Conservation (phyloP, 2,797 vertebrate species). For the Mycteria americana region DNA sequence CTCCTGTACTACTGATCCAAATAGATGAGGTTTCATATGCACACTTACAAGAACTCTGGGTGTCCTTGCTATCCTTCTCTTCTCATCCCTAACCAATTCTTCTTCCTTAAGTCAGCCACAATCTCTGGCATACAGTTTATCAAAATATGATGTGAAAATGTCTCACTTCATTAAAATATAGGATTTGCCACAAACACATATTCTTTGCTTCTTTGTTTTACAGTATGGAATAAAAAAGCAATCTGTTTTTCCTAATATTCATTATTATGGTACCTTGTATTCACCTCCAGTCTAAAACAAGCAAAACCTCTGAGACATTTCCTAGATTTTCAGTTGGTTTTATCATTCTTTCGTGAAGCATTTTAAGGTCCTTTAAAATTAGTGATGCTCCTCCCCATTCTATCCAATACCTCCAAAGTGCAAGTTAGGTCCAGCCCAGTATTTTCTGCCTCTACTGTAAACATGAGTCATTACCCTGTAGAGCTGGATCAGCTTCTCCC, state of each 20-base stretch:
- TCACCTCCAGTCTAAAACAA: neutral
- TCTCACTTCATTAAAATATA: neutral
- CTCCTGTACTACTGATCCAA: neutral
- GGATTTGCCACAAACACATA: neutral
- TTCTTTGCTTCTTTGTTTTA: neutral
- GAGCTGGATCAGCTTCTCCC: slow-evolving; percentile 73
- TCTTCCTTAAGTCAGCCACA: neutral
- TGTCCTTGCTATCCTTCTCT: neutral
- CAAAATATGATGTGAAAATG: neutral
- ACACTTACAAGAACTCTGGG: neutral
- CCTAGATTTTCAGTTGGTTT: neutral
- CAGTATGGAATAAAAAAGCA: neutral
- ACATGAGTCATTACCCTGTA: slow-evolving; percentile 81
- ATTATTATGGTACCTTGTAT: neutral
- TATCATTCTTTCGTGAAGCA: neutral
- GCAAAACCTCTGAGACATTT: neutral
- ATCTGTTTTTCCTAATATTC: neutral
- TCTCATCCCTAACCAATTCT: neutral
- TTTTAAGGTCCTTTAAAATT: neutral
- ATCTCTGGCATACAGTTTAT: neutral
- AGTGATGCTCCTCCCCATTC: neutral
- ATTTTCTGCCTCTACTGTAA: neutral
- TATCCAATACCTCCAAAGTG: neutral
- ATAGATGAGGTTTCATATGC: neutral
- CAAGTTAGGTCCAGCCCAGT: slow-evolving; percentile 16